Percentiles rank a stretch among this genome's conserved stretches.
Evolutionary conservation across 92 coral and sea anemone genomes (phyloP).

Genomic region (Umimayanthus chanpuru): DNA sequence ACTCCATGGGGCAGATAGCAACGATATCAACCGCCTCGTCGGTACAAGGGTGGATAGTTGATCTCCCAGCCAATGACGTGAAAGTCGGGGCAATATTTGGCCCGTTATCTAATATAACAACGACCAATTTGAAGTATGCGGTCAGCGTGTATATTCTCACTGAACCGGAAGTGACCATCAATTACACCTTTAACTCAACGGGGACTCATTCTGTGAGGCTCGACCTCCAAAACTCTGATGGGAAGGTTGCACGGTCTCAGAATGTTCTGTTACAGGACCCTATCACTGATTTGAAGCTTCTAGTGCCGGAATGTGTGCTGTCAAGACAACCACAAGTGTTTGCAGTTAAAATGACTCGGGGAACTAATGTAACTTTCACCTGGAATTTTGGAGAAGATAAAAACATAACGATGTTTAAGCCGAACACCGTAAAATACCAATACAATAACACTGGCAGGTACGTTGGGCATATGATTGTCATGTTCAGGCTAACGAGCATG

Average conservation of each 20-base stretch:
- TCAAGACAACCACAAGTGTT: neutral
- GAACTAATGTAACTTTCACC: conserved; percentile 22
- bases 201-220: neutral
- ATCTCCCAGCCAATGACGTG: conserved; percentile 11
- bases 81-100: conserved; percentile 22
- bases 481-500: no score
- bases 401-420: conserved; percentile 20
- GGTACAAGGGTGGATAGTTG: conserved; percentile 28
- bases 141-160: neutral
- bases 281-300: conserved; percentile 13
- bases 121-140: conserved; percentile 1
- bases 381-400: conserved; percentile 27
- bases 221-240: neutral
- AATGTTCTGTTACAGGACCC: neutral
- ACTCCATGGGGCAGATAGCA: conserved; percentile 26
- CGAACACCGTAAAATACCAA: neutral
- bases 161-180: neutral
- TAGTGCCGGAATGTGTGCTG: conserved; percentile 14
- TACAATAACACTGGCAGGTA: conserved; percentile 30
- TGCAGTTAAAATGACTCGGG: conserved; percentile 5
- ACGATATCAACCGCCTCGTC: conserved; percentile 4
- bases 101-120: neutral
- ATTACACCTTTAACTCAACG: neutral
- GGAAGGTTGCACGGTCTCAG: neutral
- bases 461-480: neutral